Evolutionary conservation across 2,888 invertebrate genomes (phyloP).

Genomic region (Nematopogon swammerdamellus): DNA sequence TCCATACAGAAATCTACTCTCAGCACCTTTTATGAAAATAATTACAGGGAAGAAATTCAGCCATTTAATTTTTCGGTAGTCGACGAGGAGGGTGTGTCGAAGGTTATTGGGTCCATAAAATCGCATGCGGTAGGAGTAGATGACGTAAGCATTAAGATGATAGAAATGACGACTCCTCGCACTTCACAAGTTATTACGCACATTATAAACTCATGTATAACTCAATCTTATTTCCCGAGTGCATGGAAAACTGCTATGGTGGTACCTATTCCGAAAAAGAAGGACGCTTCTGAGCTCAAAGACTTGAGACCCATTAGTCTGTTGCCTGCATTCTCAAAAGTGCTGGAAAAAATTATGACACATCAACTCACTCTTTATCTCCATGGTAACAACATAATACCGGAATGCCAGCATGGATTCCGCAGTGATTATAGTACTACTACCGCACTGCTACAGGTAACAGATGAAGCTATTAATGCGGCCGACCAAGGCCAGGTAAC

Average conservation of each 20-base stretch:
- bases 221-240: neutral
- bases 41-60: neutral
- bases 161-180: neutral
- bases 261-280: neutral
- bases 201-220: neutral
- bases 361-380: no score
- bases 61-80: neutral
- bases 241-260: neutral
- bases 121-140: neutral
- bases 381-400: no score
- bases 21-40: neutral
- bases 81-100: neutral
- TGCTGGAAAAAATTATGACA: no score
- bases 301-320: no score
- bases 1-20: neutral
- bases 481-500: no score
- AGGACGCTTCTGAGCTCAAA: neutral
- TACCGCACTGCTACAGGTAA: no score
- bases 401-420: no score
- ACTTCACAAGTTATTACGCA: neutral
- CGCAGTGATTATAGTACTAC: no score
- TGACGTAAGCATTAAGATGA: neutral
- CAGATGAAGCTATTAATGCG: no score
- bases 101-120: neutral
- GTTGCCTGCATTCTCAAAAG: no score